A percentile compares a stretch with the other conserved stretches of the same genome.
phyloP scores from a whole-genome alignment of 2,888 invertebrate genomes.

The Ectemnius lituratus region DNA sequence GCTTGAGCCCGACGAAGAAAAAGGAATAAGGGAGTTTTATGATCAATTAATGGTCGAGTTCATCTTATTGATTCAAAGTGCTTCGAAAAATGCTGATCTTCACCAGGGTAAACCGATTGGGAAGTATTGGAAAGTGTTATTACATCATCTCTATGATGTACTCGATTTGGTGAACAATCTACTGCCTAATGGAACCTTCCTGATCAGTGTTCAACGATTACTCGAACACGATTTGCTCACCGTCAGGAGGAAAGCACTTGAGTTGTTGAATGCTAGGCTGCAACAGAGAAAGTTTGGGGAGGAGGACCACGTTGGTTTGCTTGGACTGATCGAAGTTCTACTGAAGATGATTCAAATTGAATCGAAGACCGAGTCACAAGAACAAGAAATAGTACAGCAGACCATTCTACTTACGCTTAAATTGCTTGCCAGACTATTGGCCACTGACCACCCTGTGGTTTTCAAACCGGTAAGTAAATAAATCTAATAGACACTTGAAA shows the following conservation, averaged over 20 bases:
- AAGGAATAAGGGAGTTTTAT: conserved; percentile 82
- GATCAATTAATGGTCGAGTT: conserved; percentile 85
- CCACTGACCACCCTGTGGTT: conserved; percentile 82
- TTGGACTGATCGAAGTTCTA: conserved; percentile 82
- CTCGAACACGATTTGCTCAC: conserved; percentile 84
- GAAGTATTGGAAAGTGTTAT: conserved; percentile 91
- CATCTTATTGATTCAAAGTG: conserved; percentile 83
- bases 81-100: conserved; percentile 83
- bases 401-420: conserved; percentile 90
- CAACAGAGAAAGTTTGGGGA: conserved; percentile 83
- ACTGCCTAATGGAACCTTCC: conserved; percentile 88
- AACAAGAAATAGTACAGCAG: conserved; percentile 87
- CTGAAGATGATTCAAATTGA: conserved; percentile 81
- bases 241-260: conserved; percentile 90
- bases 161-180: conserved; percentile 86
- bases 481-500: too few relatives aligned
- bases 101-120: conserved; percentile 80
- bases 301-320: conserved; percentile 79
- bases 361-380: conserved; percentile 79
- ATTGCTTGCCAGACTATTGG: conserved; percentile 87
- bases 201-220: conserved; percentile 87
- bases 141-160: conserved; percentile 86
- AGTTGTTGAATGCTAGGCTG: conserved; percentile 90
- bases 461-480: conserved; percentile 81
- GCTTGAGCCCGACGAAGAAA: conserved; percentile 78